Base-by-base conservation (phyloP, 1,140 invertebrate genomes). In the Adoxophyes honmai region DNA sequence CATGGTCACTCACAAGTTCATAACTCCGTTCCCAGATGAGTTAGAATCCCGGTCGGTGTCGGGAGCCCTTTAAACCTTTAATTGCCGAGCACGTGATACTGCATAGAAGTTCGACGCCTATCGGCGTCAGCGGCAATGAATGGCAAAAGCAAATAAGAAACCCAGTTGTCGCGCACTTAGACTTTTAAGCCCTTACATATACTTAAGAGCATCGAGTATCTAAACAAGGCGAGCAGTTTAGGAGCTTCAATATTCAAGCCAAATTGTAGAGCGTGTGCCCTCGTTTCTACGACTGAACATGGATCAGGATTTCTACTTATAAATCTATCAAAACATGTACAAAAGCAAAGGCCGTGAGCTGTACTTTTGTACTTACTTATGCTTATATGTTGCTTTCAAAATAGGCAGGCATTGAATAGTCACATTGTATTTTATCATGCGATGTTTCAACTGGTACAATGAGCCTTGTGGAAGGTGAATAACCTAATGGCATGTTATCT, bases 361-460 rank as follows among this genome's bases (percentile, higher is more conserved):
- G 59, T 54, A 39, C 54, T 65, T 64, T 65, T 68, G 67, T 69
- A 71, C 75, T 76, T 80, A 73, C 77, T 76, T 80, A 73, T 65
- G 68, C n/a, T 33, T 28, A 28, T 28, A 28, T 28, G 21, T 6
- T 2, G 74, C 72, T 73, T 73, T 71, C 62, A 72, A 78, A 80
- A 70, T 70, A 73, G 68, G 64, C 63, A 21, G 11, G 34, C 60
- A 51, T 15, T 68, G 66, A 66, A 66, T 65, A 68, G 64, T 63
- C 66, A 61, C 70, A 75, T 75, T 78, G 72, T 76, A 66, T 72
- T 62, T 63, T 70, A 69, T 73, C 73, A 78, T 70, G 77, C 73
- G 65, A 75, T 73, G 68, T 70, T 61, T 56, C 60, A 61, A 57
- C 62, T 65, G 59, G 59, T 63, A 70, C 67, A 68, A 68, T 57